phyloP scores from a whole-genome alignment of 2,113 vertebrate genomes.

The Crocuta crocuta region DNA sequence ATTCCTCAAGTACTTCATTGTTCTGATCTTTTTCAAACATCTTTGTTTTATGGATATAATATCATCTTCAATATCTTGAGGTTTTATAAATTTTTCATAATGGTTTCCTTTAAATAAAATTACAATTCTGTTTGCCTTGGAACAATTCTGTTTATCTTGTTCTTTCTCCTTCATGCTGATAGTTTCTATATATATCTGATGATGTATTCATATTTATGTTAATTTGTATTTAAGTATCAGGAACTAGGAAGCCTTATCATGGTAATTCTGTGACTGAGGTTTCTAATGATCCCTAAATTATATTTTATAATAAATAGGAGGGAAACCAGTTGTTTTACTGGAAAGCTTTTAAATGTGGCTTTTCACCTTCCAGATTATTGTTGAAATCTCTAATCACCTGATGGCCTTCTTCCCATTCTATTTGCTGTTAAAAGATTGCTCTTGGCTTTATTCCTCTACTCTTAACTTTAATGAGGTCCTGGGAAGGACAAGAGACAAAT shows the following conservation, averaged over 20 bases:
- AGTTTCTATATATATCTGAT: background rate
- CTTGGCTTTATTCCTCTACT: background rate
- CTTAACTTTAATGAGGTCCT: background rate
- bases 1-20: background rate
- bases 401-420: background rate
- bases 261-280: background rate
- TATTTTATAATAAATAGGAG: background rate
- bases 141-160: background rate
- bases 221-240: background rate
- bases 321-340: background rate
- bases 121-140: background rate
- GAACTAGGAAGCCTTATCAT: background rate
- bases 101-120: conserved; percentile 14
- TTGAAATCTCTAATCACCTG: background rate
- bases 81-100: background rate
- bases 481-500: background rate
- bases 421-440: background rate
- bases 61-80: background rate
- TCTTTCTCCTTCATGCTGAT: background rate
- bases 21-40: background rate
- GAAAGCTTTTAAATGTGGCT: background rate
- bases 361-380: background rate
- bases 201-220: background rate
- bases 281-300: background rate
- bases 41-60: conserved; percentile 20